phyloP scores from a whole-genome alignment of 2,888 invertebrate genomes.

The Yponomeuta cagnagella region DNA sequence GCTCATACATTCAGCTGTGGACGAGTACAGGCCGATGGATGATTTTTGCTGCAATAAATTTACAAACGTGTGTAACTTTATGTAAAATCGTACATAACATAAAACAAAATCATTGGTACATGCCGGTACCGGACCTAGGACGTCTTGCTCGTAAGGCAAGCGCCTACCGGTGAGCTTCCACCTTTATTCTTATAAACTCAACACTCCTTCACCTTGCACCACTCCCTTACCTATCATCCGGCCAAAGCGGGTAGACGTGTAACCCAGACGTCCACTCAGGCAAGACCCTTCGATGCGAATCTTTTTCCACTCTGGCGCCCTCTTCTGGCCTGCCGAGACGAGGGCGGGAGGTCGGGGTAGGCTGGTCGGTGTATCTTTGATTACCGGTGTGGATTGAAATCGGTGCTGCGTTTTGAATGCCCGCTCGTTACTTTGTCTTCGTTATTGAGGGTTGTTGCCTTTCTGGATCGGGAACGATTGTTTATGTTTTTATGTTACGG shows the following conservation, averaged over 20 bases:
- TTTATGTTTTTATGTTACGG: not conserved
- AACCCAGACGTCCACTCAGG: constrained; percentile 15
- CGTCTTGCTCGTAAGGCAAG: no score
- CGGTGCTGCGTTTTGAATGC: constrained; percentile 23
- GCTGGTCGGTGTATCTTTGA: constrained; percentile 38
- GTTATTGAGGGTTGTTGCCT: not conserved
- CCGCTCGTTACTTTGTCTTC: constrained; percentile 7
- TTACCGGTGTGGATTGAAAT: constrained; percentile 37
- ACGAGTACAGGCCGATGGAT: no score
- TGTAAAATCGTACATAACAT: no score
- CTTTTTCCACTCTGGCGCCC: not conserved
- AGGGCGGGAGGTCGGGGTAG: constrained; percentile 21
- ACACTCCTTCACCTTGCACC: not conserved
- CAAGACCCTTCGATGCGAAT: constrained; percentile 10
- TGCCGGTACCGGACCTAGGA: no score
- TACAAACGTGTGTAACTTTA: no score
- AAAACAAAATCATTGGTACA: no score
- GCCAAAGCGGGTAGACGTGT: constrained; percentile 3
- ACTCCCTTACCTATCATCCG: constrained; percentile 13
- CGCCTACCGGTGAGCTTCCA: no score
- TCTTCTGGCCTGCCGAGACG: constrained; percentile 7
- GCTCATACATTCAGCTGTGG: no score
- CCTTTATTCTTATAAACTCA: not conserved
- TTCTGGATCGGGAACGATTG: not conserved
- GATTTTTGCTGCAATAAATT: no score